These are phyloP conservation scores for Embidobia sp. DNA, from an alignment of 2,888 invertebrate species.

Conservation along the genomic window DNA sequence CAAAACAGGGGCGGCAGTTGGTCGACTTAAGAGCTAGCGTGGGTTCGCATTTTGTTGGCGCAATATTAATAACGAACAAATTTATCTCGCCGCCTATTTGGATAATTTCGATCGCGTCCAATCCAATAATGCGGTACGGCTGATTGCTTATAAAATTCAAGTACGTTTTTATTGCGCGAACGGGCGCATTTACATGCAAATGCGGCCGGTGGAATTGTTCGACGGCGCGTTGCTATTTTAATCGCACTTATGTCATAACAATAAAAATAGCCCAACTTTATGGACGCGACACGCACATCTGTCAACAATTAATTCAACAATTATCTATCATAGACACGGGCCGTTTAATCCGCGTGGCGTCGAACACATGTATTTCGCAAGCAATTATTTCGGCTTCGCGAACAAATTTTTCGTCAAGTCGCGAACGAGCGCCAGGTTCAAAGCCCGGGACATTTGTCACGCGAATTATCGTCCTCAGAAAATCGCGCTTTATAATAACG, in stretches of 20 bases:
- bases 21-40: no score
- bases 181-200: constrained; percentile 24
- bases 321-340: constrained; percentile 56
- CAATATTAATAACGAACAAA: constrained; percentile 43
- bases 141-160: constrained; percentile 45
- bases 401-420: constrained; percentile 50
- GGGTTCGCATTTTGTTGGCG: constrained; percentile 2
- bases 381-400: constrained; percentile 43
- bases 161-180: constrained; percentile 27
- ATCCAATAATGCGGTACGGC: constrained; percentile 14
- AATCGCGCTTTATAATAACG: constrained; percentile 36
- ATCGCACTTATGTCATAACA: constrained; percentile 54
- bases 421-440: constrained; percentile 35
- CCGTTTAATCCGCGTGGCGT: constrained; percentile 44
- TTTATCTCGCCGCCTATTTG: constrained; percentile 45
- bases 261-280: constrained; percentile 61
- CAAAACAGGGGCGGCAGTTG: constrained; percentile 24
- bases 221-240: constrained; percentile 35
- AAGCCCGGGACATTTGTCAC: constrained; percentile 40
- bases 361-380: constrained; percentile 35
- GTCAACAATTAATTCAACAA: constrained; percentile 61
- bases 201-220: constrained; percentile 34
- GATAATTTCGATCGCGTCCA: constrained; percentile 25
- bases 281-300: constrained; percentile 44
- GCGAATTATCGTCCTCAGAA: constrained; percentile 42